These are phyloP conservation scores for Acromyrmex charruanus DNA, from an alignment of 1,140 invertebrate species.

Conservation along the genomic window DNA sequence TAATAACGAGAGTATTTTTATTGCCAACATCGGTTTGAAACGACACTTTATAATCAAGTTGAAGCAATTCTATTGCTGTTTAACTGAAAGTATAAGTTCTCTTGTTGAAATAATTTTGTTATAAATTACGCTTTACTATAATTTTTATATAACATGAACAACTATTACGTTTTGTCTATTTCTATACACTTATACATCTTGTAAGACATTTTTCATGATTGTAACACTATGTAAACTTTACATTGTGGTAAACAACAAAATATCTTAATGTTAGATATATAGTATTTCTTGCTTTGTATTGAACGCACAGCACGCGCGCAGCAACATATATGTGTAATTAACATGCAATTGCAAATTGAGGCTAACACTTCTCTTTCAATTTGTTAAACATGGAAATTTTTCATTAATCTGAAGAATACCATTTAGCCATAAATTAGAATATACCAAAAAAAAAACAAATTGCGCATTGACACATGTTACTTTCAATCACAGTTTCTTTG, in stretches of 20 bases:
- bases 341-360: constrained; percentile 55
- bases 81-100: constrained; percentile 9
- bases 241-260: constrained; percentile 81
- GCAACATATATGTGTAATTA: constrained; percentile 55
- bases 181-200: constrained; percentile 56
- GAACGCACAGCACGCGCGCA: constrained; percentile 27
- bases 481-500: constrained; percentile 56
- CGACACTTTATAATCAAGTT: constrained; percentile 27
- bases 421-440: constrained; percentile 31
- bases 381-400: constrained; percentile 55
- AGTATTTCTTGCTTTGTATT: constrained; percentile 51
- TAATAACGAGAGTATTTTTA: constrained; percentile 61
- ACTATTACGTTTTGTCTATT: constrained; percentile 72
- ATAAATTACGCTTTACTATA: constrained; percentile 38
- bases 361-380: constrained; percentile 53
- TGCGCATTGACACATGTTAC: constrained; percentile 58
- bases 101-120: constrained; percentile 46
- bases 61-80: constrained; percentile 44
- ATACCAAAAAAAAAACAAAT: constrained; percentile 4
- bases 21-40: constrained; percentile 33
- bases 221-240: constrained; percentile 84
- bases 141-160: constrained; percentile 68
- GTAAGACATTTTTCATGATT: constrained; percentile 72
- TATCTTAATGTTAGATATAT: constrained; percentile 65
- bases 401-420: constrained; percentile 41